These are phyloP conservation scores for Thripadectes ignobilis DNA, from an alignment of 2,797 vertebrate genomes.

Conservation along the genomic window DNA sequence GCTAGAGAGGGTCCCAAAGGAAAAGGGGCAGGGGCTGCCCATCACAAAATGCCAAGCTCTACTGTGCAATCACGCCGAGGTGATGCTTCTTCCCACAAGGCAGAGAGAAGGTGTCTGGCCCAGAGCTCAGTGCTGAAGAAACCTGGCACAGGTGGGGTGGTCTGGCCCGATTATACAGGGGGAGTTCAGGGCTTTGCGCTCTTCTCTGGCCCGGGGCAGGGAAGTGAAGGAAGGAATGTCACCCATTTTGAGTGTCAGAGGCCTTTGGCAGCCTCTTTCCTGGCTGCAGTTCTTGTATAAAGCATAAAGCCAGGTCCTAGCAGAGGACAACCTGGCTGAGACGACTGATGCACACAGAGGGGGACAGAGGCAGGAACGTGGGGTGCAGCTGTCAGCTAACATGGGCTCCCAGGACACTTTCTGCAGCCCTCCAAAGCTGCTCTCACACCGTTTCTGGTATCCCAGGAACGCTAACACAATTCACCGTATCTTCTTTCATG, in stretches of 20 bases:
- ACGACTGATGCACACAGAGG: rapidly evolving
- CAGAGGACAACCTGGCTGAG: neutral
- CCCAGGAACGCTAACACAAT: neutral
- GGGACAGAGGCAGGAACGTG: neutral
- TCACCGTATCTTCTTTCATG: neutral
- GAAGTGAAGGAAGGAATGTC: neutral
- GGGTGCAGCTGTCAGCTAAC: neutral
- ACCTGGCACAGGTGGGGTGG: neutral
- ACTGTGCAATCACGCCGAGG: rapidly evolving
- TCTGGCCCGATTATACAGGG: too few relatives aligned
- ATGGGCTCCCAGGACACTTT: rapidly evolving
- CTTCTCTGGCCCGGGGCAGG: neutral
- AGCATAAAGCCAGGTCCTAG: neutral
- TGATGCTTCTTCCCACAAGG: neutral
- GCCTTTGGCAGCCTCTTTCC: neutral
- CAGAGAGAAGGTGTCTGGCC: neutral
- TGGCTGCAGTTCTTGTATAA: neutral
- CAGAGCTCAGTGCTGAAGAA: neutral
- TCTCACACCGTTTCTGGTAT: neutral
- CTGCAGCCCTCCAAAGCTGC: neutral
- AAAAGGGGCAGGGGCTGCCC: neutral
- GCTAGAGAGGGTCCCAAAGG: neutral
- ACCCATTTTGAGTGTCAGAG: neutral
- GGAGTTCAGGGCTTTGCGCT: neutral
- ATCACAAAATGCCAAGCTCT: neutral